Conservation (phyloP, 1,140 invertebrate species). For the Propsilocerus akamusi region DNA sequence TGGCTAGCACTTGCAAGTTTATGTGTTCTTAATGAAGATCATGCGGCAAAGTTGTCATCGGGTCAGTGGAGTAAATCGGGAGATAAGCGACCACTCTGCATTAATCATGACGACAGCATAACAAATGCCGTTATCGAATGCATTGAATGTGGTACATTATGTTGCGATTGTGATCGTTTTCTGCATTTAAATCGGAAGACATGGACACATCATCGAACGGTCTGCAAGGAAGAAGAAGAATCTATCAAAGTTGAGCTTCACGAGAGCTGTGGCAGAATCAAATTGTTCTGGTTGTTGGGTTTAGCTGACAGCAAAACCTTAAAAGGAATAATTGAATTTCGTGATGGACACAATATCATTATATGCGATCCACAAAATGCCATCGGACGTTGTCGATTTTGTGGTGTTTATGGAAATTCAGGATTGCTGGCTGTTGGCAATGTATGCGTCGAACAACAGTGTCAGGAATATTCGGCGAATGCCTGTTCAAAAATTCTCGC, state of each 20-base stretch:
- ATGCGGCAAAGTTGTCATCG: slow-evolving; percentile 67
- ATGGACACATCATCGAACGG: slow-evolving; percentile 73
- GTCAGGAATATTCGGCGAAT: slow-evolving; percentile 71
- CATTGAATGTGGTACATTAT: slow-evolving; percentile 76
- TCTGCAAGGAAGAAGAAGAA: slow-evolving; percentile 91
- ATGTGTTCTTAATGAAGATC: slow-evolving; percentile 79
- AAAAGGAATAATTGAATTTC: slow-evolving; percentile 86
- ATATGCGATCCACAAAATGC: slow-evolving; percentile 24
- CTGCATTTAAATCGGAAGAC: slow-evolving; percentile 80
- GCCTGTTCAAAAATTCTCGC: slow-evolving; percentile 66
- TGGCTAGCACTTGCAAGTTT: slow-evolving; percentile 88
- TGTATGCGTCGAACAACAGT: slow-evolving; percentile 84
- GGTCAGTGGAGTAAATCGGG: slow-evolving; percentile 40
- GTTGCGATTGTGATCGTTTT: slow-evolving; percentile 88
- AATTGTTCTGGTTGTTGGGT: slow-evolving; percentile 86
- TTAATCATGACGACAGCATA: slow-evolving; percentile 92
- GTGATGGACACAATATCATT: slow-evolving; percentile 41
- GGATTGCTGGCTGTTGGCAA: slow-evolving; percentile 80
- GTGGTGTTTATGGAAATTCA: slow-evolving; percentile 63
- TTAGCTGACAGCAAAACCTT: slow-evolving; percentile 81
- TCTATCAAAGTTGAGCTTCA: slow-evolving; percentile 86
- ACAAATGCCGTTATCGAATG: slow-evolving; percentile 89
- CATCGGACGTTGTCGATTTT: slow-evolving; percentile 79
- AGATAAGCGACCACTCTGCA: slow-evolving; percentile 44
- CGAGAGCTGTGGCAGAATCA: slow-evolving; percentile 87